Evolutionary conservation across 1,140 invertebrate species (phyloP).

Genomic region (Aricia agestis): DNA sequence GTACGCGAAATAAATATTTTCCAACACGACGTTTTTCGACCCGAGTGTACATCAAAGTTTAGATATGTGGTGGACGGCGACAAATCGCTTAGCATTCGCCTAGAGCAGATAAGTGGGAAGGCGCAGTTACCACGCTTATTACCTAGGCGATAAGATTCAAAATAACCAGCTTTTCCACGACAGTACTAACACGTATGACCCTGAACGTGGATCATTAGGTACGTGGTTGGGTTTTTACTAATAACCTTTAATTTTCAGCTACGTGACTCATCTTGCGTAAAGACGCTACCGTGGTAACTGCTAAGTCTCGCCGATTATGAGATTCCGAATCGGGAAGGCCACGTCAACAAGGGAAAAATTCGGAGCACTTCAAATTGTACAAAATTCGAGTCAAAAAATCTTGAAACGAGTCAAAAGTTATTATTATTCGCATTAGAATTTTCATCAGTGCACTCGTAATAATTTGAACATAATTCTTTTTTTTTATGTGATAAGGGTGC

Average conservation of each 20-base stretch:
- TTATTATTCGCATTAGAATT: too few species aligned
- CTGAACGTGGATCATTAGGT: slow-evolving; percentile 44
- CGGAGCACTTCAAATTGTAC: too few species aligned
- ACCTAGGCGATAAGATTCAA: slow-evolving; percentile 56
- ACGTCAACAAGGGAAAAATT: too few species aligned
- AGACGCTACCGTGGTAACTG: background rate
- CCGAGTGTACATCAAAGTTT: slow-evolving; percentile 55
- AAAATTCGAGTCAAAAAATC: too few species aligned
- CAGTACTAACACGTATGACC: slow-evolving; percentile 37
- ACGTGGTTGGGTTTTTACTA: slow-evolving; percentile 19
- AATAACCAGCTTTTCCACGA: slow-evolving; percentile 21
- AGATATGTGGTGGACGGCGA: slow-evolving; percentile 61
- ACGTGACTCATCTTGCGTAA: background rate
- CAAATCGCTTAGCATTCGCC: slow-evolving; percentile 61
- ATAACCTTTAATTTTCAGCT: slow-evolving; percentile 12
- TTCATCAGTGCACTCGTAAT: too few species aligned
- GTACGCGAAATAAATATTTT: too few species aligned
- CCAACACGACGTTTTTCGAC: background rate
- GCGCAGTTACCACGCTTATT: slow-evolving; percentile 48
- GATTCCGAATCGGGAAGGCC: background rate
- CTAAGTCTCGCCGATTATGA: background rate
- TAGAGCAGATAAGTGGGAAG: slow-evolving; percentile 46
- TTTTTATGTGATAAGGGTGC: too few species aligned
- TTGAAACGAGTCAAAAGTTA: too few species aligned
- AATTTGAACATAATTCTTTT: too few species aligned